phyloP scores from a whole-genome alignment of 2,797 vertebrate genomes.

The Typhlichthys eigenmanni region DNA sequence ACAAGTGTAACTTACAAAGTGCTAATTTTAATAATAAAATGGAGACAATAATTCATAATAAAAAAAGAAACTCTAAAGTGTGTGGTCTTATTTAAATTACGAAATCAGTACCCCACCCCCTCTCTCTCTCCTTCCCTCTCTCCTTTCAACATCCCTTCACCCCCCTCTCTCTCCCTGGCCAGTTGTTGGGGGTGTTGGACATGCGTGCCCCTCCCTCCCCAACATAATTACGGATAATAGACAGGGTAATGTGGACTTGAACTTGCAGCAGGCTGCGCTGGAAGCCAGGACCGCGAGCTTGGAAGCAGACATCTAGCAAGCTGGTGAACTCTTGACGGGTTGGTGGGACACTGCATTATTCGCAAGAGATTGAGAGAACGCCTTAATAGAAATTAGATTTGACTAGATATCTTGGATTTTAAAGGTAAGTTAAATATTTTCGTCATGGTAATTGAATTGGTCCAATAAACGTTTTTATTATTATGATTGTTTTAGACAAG shows the following conservation, averaged over 20 bases:
- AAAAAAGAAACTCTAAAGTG: neutral
- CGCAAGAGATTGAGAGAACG: neutral
- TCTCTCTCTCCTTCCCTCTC: neutral
- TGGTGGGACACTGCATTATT: neutral
- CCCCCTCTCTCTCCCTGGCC: neutral
- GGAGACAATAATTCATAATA: neutral
- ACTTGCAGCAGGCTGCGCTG: constrained; percentile 80
- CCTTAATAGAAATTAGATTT: neutral
- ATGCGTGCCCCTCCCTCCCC: constrained; percentile 82
- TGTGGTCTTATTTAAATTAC: neutral
- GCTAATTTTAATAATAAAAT: neutral
- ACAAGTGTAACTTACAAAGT: neutral
- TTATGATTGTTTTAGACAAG: no score
- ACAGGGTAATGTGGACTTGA: constrained; percentile 87
- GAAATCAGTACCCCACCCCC: neutral
- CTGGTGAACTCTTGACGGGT: neutral
- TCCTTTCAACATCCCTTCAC: neutral
- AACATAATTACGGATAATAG: constrained; percentile 81
- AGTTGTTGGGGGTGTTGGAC: constrained; percentile 28
- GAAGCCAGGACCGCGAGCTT: constrained; percentile 63
- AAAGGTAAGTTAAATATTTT: constrained; percentile 25
- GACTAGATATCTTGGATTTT: constrained; percentile 10
- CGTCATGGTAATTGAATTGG: neutral
- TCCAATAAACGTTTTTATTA: no score
- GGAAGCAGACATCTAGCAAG: constrained; percentile 32